Base-by-base conservation (phyloP, 1,140 invertebrate genomes). In the Philopotamus ludificatus region DNA sequence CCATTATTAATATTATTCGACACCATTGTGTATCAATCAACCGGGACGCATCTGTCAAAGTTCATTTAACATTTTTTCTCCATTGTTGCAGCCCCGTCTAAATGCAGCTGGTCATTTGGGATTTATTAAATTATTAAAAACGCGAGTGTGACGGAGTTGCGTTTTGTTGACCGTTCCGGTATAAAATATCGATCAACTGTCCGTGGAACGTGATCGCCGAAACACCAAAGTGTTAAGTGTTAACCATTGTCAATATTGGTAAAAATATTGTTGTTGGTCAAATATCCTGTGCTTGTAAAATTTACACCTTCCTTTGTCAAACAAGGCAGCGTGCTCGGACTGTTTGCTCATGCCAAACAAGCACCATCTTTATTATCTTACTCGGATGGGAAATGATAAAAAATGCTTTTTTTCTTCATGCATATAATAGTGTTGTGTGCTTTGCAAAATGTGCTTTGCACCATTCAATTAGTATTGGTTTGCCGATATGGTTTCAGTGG, bases 251-350 rank as follows among this genome's bases (percentile, higher is more conserved):
- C 25, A 60, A 60, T 60, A 60, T 25, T 26, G 42, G 15, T 60
- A 34, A 60, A 60, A 60, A 47, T 60, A 60, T 60, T 60, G 23
- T 44, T 60, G 42, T 60, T 60, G 57, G 57, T 60, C 42, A 60
- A 60, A 60, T 60, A 60, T 60, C 57, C 57, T 60, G 57, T 60
- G 57, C 41, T 41, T 60, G 57, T 60, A 60, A 28, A 60, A 60
- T 60, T 60, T 60, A 60, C 57, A 60, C 57, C 57, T 60, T 60
- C 57, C 57, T 60, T 60, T 60, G 57, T 60, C 57, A 60, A 60
- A 60, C 25, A 60, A 25, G 57, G 15, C 18, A 22, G 57, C 47
- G 57, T 42, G 21, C 26, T 22, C 22, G 22, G 15, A 26, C 18
- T 60, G 23, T 60, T 60, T 60, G 42, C n/a, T 15, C 1, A 8